These are phyloP conservation scores for Limanda limanda DNA, from an alignment of 2,113 vertebrate species.

Conservation along the genomic window DNA sequence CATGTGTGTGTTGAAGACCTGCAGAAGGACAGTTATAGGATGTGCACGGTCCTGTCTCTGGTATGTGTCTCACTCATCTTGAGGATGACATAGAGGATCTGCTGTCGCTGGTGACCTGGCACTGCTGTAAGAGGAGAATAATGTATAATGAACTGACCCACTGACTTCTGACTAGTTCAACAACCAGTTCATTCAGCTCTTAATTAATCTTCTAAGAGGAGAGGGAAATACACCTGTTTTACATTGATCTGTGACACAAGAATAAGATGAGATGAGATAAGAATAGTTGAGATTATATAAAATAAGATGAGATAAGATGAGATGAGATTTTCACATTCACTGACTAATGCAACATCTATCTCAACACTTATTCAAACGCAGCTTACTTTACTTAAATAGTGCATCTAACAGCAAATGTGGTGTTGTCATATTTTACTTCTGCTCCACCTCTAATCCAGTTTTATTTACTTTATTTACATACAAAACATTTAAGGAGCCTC, in stretches of 20 bases:
- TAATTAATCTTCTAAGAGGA: constrained; percentile 36
- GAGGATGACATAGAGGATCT: constrained; percentile 58
- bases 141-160: constrained; percentile 61
- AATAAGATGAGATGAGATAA: not conserved
- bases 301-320: no score
- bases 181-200: constrained; percentile 38
- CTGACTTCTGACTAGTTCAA: constrained; percentile 44
- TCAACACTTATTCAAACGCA: no score
- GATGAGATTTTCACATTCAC: no score
- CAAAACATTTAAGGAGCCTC: no score
- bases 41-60: constrained; percentile 60
- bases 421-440: no score
- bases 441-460: no score
- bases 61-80: constrained; percentile 66
- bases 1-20: constrained; percentile 58
- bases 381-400: no score
- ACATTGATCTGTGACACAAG: not conserved
- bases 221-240: constrained; percentile 11
- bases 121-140: constrained; percentile 57
- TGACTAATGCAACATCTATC: no score
- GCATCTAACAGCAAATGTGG: no score
- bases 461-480: no score
- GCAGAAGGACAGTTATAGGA: constrained; percentile 71
- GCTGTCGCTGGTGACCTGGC: constrained; percentile 48
- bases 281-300: no score